phyloP scores from a whole-genome alignment of 2,888 invertebrate species.

The Polymixis flavicincta region DNA sequence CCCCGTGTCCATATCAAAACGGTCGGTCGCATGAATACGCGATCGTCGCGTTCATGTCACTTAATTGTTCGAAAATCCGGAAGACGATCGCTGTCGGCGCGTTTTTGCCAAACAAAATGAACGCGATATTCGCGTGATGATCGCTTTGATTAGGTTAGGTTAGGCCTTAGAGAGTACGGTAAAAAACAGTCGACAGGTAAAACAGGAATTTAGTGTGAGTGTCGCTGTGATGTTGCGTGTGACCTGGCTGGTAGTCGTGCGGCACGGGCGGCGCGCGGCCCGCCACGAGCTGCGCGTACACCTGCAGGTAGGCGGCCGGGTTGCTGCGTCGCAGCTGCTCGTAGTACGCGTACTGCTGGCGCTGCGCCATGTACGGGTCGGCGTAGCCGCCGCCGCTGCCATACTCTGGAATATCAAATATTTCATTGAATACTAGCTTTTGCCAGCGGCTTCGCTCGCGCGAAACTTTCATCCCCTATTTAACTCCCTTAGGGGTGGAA shows the following conservation, averaged over 20 bases:
- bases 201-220: too few species aligned
- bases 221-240: too few species aligned
- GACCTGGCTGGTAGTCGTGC: conserved; percentile 46
- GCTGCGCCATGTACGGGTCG: conserved; percentile 91
- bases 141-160: background rate
- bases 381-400: conserved; percentile 65
- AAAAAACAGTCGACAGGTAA: background rate
- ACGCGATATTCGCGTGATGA: background rate
- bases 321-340: conserved; percentile 94
- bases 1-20: background rate
- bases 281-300: conserved; percentile 94
- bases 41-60: background rate
- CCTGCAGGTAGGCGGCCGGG: conserved; percentile 94
- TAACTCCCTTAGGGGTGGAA: too few species aligned
- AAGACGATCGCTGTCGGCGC: background rate
- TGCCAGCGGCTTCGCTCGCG: too few species aligned
- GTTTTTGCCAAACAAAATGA: background rate
- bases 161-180: background rate
- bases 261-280: conserved; percentile 77
- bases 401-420: conserved; percentile 57
- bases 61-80: background rate
- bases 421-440: background rate
- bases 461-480: too few species aligned
- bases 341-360: conserved; percentile 93
- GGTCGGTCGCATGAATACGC: background rate